These are phyloP conservation scores for Ophiothrix spiculata DNA, from an alignment of 35 echinoderm and acorn worm species.

Conservation along the genomic window DNA sequence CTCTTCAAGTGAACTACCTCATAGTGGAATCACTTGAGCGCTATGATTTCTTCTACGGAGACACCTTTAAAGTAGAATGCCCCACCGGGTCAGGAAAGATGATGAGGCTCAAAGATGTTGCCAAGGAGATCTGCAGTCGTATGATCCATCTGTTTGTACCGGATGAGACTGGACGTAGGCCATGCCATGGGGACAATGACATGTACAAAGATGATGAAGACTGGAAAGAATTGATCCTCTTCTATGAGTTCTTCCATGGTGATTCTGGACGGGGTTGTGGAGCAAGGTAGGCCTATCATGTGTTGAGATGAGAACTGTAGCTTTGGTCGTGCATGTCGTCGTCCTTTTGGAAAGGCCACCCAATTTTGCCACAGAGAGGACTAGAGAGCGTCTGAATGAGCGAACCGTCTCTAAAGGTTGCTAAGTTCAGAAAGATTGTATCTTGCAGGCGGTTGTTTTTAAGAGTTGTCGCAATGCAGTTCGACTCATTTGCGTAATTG, in stretches of 20 bases:
- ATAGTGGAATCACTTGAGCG: slow-evolving; percentile 91
- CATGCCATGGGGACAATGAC: slow-evolving; percentile 78
- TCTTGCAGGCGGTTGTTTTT: too few species aligned
- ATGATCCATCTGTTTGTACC: slow-evolving; percentile 76
- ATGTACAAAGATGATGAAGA: slow-evolving; percentile 82
- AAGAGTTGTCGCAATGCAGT: too few species aligned
- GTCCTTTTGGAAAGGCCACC: too few species aligned
- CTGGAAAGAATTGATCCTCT: slow-evolving; percentile 91
- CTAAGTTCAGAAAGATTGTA: too few species aligned
- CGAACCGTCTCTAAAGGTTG: too few species aligned
- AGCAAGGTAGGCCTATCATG: slow-evolving; percentile 95
- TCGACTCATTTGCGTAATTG: too few species aligned
- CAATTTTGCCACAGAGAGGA: too few species aligned
- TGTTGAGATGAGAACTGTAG: too few species aligned
- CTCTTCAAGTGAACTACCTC: slow-evolving; percentile 99
- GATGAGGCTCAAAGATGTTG: slow-evolving; percentile 75
- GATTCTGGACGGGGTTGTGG: slow-evolving; percentile 83
- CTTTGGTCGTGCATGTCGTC: too few species aligned
- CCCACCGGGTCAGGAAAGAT: slow-evolving; percentile 94
- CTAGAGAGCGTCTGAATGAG: too few species aligned
- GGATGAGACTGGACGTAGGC: slow-evolving; percentile 76
- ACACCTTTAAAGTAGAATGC: slow-evolving; percentile 87
- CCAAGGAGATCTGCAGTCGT: slow-evolving; percentile 81
- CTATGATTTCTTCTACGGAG: slow-evolving; percentile 96
- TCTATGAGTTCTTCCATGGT: slow-evolving; percentile 99